Evolutionary conservation across 2,797 vertebrate species (phyloP), one percentile per base, ranked within the genome.

Genomic region (Echiichthys vipera): DNA sequence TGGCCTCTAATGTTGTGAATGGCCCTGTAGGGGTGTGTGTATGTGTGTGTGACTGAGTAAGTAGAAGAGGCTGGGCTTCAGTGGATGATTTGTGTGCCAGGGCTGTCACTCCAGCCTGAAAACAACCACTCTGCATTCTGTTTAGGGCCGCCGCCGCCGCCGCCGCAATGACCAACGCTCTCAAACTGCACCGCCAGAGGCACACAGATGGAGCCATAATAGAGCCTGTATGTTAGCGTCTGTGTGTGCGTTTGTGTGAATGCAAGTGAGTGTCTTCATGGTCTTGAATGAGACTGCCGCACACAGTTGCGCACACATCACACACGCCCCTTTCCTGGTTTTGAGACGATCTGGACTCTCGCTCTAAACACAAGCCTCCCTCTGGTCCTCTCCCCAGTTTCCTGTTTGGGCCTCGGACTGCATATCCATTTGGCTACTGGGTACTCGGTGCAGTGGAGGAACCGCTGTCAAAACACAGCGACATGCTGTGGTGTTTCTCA

Each of bases 381-480:
- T 83, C 9, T 76, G 87, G 91, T 78, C 83, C 78, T 74, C 68
- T 87, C 72, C 64, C 69, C 65, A 70, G 81, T 80, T 94, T 95
- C 93, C 94, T 95, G 93, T 93, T 91, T 90, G 85, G 76, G 74
- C 65, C 73, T 77, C 9, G 10, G 73, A 80, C 77, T 50, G 68
- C 54, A 64, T 29, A 74, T 85, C 70, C 69, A 77, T 87, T 84
- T 84, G 66, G 85, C 63, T 56, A 40, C 62, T 15, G 43, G 65
- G 39, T 72, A 20, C 57, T 77, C 13, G 1, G 74, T 22, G 18
- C 30, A 27, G 67, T 13, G 29, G 45, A 78, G 78, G 68, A 84
- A 80, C 74, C 20, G 2, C 84, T 80, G 79, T 89, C 89, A 89
- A 88, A 93, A 91, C 83, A 92, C 68, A 57, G 62, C 36, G 49